A percentile compares a stretch with the other conserved stretches of the same genome.
Evolutionary conservation across 2,888 invertebrate species (phyloP).

Genomic region (Dolichomitus sp.): DNA sequence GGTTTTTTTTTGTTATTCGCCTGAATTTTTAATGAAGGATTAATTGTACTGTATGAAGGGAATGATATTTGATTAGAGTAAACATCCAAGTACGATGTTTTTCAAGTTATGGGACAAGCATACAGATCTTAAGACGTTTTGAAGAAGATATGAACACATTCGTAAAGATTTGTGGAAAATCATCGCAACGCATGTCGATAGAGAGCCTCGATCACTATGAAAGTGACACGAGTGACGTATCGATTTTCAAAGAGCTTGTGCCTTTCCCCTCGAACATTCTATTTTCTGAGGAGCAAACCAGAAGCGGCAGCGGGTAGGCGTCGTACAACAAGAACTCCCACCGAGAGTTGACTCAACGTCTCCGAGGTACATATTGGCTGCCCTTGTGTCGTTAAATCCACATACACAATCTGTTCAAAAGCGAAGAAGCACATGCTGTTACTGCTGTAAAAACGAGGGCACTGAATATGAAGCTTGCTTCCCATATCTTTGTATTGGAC

Average conservation of each 20-base stretch:
- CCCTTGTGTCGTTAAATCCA: slow-evolving; percentile 46
- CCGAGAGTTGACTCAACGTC: slow-evolving; percentile 45
- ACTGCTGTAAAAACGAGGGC: not conserved
- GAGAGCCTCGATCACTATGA: slow-evolving; percentile 6
- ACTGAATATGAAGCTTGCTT: not conserved
- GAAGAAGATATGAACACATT: slow-evolving; percentile 17
- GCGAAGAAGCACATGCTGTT: not conserved
- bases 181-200: not conserved
- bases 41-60: no score
- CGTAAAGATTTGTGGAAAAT: slow-evolving; percentile 25
- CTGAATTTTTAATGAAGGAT: no score
- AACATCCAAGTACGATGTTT: not conserved
- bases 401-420: slow-evolving; percentile 37
- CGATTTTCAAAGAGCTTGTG: slow-evolving; percentile 23
- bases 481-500: not conserved
- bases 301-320: slow-evolving; percentile 2
- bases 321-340: slow-evolving; percentile 17
- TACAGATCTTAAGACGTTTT: not conserved
- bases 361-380: slow-evolving; percentile 50
- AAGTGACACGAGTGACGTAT: slow-evolving; percentile 36
- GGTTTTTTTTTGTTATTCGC: no score
- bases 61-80: no score
- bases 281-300: slow-evolving; percentile 16
- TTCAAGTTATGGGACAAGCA: not conserved
- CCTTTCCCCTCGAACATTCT: slow-evolving; percentile 11